These are phyloP conservation scores for Columba livia DNA, from an alignment of 2,113 vertebrate genomes.

Conservation along the genomic window DNA sequence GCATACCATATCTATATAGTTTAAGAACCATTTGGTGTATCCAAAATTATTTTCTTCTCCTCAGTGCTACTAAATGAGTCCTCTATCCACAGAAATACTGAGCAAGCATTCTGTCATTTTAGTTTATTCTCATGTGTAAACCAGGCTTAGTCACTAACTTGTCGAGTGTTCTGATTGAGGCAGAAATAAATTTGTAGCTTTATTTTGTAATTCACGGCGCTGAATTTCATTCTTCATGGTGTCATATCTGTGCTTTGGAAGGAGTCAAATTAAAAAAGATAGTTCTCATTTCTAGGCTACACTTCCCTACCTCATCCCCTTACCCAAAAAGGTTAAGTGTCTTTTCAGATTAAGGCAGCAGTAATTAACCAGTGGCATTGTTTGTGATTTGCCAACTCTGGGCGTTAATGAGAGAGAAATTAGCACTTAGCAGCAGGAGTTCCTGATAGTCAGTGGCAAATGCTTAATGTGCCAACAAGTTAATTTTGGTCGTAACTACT, in stretches of 20 bases:
- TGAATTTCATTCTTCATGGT: background rate
- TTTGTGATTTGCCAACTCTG: conserved; percentile 68
- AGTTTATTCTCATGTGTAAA: background rate
- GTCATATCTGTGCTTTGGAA: background rate
- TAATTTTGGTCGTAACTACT: conserved; percentile 62
- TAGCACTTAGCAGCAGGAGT: conserved; percentile 71
- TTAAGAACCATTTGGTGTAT: background rate
- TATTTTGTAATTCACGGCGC: background rate
- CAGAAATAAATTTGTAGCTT: background rate
- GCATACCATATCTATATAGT: accelerated
- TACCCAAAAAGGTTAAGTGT: conserved; percentile 63
- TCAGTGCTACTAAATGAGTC: background rate
- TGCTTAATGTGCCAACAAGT: conserved; percentile 64
- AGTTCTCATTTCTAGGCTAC: conserved; percentile 27
- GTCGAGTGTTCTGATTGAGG: background rate
- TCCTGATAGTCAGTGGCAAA: conserved; percentile 60
- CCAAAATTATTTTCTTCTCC: background rate
- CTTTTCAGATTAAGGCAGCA: conserved; percentile 68
- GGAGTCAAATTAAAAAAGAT: background rate
- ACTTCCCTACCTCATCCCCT: conserved; percentile 3
- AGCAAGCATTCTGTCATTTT: background rate
- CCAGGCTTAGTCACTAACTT: background rate
- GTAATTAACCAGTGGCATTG: conserved; percentile 69
- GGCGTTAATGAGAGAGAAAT: conserved; percentile 69
- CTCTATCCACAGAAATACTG: background rate